A percentile compares a stretch with the other conserved stretches of the same genome.
Evolutionary conservation across 2,113 vertebrate species (phyloP).

Genomic region (Astatotilapia flaviijosephi): DNA sequence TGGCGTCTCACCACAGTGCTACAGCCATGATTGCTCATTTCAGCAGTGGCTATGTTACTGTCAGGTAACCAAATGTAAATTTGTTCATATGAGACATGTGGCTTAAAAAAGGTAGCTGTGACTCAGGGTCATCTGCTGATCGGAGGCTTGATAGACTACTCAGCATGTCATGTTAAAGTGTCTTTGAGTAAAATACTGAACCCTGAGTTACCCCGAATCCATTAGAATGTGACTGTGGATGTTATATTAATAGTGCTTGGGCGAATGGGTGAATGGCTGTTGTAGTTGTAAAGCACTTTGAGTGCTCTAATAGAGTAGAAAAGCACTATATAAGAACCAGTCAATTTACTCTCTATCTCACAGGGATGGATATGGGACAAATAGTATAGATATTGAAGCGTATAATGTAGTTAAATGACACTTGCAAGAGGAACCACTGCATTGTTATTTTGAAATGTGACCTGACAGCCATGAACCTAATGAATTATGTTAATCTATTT

Average conservation of each 20-base stretch:
- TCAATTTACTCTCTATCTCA: not conserved
- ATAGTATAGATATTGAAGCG: not conserved
- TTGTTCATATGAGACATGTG: slow-evolving; percentile 12
- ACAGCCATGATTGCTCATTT: slow-evolving; percentile 18
- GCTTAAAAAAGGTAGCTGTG: not conserved
- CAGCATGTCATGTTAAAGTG: not conserved
- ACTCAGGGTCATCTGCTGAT: not conserved
- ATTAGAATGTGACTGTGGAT: not conserved
- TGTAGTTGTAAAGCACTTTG: not conserved
- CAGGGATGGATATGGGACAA: not conserved
- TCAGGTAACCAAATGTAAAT: slow-evolving; percentile 35
- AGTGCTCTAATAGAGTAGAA: not conserved
- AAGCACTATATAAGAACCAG: not conserved
- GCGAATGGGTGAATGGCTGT: not conserved
- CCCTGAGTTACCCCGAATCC: not conserved
- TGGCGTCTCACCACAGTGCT: not conserved
- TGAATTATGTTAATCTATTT: not conserved
- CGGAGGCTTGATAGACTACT: not conserved
- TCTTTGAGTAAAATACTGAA: not conserved
- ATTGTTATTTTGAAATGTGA: not conserved
- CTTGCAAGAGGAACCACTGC: not conserved
- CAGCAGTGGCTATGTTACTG: slow-evolving; percentile 19
- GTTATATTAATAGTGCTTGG: not conserved
- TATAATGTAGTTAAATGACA: not conserved
- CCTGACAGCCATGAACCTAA: not conserved